Base-by-base conservation (phyloP, 1,140 invertebrate genomes). In the Bradynema listronoti region DNA sequence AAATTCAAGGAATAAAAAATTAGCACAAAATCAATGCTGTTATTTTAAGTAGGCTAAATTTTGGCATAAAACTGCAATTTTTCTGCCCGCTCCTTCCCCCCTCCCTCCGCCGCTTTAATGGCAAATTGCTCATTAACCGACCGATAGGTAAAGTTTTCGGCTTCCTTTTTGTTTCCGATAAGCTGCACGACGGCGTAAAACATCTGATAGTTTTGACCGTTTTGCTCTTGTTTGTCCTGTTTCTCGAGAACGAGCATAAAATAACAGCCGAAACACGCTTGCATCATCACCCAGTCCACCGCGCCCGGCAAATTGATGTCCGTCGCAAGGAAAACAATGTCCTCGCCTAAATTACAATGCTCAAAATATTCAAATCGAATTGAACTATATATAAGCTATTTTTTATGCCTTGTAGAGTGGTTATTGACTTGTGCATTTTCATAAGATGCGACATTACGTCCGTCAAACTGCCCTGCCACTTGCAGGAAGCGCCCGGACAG, bases 251-350 rank as follows among this genome's bases (percentile, higher is more conserved):
- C 92, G 56, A 99, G 83, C 93, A 99, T 98, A 79, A 98, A 99
- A 80, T 97, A 89, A 78, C 95, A 90, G 54, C 89, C 90, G 80
- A 96, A 99, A 81, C 94, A 98, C 7, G 90, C 93, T 79, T 99
- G 94, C 92, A 99, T 97, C 94, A 98, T 99, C 0, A 98, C 95
- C 95, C 95, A 99, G 79, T 99, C 95, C 1, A 99, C 95, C 56
- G 94, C 95, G 58, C 95, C 95, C 47, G 93, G 92, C 63, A 99
- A 83, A 82, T 97, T 98, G 51, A 99, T 99, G 81, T 99, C 95
- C 39, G 95, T 99, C 1, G 94, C 95, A 66, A 99, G 82, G 80
- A 99, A 99, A 39, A 99, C 94, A 75, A 99, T 99, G 78, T 99
- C 95, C 82, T 99, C 94, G 47, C 85, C 85, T 84, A 70, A 49